Conservation (phyloP, 2,113 vertebrate species). For the Vulpes lagopus region DNA sequence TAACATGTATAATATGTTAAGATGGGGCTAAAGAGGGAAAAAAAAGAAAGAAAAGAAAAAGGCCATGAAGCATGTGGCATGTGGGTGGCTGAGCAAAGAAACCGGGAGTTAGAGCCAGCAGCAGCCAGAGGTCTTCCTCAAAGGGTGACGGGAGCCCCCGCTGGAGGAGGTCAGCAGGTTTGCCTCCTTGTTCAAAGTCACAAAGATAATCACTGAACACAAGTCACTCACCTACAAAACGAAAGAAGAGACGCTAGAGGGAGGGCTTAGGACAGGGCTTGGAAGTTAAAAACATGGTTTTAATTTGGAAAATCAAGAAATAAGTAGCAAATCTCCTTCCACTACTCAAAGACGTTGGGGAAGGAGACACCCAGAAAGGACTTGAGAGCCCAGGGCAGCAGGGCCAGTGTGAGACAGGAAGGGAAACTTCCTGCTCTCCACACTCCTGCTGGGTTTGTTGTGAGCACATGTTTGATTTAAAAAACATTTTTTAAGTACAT, state of each 20-base stretch:
- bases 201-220: not conserved
- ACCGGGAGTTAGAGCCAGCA: not conserved
- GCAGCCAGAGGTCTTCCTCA: not conserved
- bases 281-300: not conserved
- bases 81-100: not conserved
- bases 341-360: not conserved
- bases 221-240: not conserved
- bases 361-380: not conserved
- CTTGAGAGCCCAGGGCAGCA: not conserved
- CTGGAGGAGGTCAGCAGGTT: not conserved
- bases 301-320: not conserved
- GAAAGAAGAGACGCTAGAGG: not conserved
- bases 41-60: not conserved
- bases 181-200: not conserved
- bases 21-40: not conserved
- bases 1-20: not conserved
- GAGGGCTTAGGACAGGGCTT: not conserved
- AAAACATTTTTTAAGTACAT: not conserved
- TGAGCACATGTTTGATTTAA: accelerated
- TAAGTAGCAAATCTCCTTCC: not conserved
- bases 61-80: not conserved
- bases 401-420: too few species aligned
- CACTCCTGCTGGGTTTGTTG: not conserved
- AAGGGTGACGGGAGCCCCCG: not conserved
- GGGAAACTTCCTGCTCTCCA: not conserved